These are phyloP conservation scores for Cyanistes caeruleus DNA, from an alignment of 2,113 vertebrate species.

Conservation along the genomic window DNA sequence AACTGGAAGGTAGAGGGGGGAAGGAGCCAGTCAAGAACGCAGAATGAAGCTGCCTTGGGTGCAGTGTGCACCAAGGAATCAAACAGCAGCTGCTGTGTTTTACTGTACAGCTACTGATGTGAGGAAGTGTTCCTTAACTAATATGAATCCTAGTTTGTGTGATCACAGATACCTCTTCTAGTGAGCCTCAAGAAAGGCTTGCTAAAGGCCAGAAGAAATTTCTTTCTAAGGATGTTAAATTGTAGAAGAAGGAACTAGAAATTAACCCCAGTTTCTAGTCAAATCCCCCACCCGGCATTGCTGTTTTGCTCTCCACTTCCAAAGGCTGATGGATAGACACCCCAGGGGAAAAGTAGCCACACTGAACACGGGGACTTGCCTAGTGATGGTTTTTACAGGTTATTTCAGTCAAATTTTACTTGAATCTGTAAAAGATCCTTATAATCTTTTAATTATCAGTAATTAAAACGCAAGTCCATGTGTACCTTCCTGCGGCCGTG, in stretches of 20 bases:
- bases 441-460: background rate
- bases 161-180: background rate
- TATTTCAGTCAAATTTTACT: background rate
- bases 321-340: background rate
- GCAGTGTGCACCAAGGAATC: background rate
- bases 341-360: background rate
- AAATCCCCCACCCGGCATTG: accelerated
- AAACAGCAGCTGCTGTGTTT: background rate
- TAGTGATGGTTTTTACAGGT: background rate
- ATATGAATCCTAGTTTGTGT: background rate
- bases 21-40: background rate
- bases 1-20: background rate
- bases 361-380: background rate
- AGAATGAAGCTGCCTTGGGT: background rate
- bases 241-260: background rate
- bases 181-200: background rate
- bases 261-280: background rate
- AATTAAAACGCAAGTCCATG: accelerated
- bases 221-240: background rate
- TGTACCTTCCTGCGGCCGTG: background rate
- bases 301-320: background rate
- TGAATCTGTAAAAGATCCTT: background rate
- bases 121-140: background rate
- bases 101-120: no score
- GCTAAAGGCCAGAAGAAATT: background rate